Evolutionary conservation across 92 coral and sea anemone genomes (phyloP).

Genomic region (Heteractis magnifica): DNA sequence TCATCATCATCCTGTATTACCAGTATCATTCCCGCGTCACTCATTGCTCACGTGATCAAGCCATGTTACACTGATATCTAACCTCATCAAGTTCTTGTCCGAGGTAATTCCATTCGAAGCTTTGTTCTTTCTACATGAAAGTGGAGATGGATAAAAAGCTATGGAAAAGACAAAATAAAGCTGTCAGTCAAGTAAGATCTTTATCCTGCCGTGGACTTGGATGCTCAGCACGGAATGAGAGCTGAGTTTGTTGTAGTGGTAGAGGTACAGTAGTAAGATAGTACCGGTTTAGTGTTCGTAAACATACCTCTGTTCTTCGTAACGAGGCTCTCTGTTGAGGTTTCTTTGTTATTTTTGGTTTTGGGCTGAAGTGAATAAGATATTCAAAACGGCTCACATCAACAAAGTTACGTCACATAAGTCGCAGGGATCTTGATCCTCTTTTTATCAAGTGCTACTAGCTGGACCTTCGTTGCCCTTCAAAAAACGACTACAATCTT

Average conservation of each 20-base stretch:
- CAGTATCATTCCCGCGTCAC: background rate
- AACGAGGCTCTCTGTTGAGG: background rate
- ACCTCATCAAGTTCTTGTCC: background rate
- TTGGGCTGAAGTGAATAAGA: background rate
- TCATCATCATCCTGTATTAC: background rate
- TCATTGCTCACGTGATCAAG: background rate
- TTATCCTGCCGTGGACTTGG: background rate
- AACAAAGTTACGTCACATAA: background rate
- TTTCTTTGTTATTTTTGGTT: constrained; percentile 2
- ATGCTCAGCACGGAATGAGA: too few relatives aligned
- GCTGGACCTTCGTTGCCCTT: too few relatives aligned
- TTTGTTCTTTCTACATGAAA: background rate
- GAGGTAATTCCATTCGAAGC: background rate
- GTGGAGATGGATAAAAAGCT: background rate
- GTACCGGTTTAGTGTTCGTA: too few relatives aligned
- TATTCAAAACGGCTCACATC: background rate
- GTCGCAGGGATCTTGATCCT: too few relatives aligned
- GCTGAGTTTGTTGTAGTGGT: too few relatives aligned
- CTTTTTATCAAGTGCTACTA: too few relatives aligned
- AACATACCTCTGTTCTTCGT: constrained; percentile 3
- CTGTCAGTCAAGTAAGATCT: background rate
- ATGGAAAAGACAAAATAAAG: background rate
- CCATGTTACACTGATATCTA: background rate
- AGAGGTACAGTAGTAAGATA: too few relatives aligned
- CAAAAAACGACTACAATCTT: too few relatives aligned